Conservation (phyloP, 2,797 vertebrate genomes). For the Pyrocephalus nanus region DNA sequence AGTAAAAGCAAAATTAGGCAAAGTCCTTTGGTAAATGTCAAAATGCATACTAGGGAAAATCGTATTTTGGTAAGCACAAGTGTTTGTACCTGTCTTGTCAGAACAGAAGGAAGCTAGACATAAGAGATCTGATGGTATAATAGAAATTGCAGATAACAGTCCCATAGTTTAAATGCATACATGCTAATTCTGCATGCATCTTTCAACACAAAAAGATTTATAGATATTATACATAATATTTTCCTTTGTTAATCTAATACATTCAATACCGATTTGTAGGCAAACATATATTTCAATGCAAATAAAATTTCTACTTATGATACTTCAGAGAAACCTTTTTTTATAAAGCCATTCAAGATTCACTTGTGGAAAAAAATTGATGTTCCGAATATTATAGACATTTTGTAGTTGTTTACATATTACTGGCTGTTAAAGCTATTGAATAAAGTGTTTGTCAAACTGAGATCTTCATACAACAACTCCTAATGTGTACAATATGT, state of each 20-base stretch:
- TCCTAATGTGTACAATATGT: not conserved
- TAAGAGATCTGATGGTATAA: too few relatives aligned
- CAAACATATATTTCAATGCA: not conserved
- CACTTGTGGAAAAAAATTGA: not conserved
- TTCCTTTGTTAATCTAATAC: not conserved
- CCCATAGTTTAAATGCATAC: too few relatives aligned
- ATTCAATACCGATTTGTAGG: not conserved
- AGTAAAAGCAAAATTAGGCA: not conserved
- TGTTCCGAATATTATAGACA: not conserved
- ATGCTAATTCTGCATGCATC: too few relatives aligned
- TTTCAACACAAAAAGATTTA: not conserved
- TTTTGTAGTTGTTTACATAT: not conserved
- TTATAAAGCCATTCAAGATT: not conserved
- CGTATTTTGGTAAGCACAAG: too few relatives aligned
- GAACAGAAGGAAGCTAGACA: too few relatives aligned
- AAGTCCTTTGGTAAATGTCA: not conserved
- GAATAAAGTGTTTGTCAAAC: not conserved
- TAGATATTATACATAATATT: not conserved
- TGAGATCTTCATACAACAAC: not conserved
- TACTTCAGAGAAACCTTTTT: not conserved
- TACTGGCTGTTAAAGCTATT: not conserved
- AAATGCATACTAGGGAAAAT: too few relatives aligned
- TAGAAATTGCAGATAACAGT: too few relatives aligned
- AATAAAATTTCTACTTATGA: not conserved
- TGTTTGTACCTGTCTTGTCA: too few relatives aligned